Evolutionary conservation across 2,797 vertebrate species (phyloP), one percentile per base, ranked within the genome.

Genomic region (Cuniculus paca): DNA sequence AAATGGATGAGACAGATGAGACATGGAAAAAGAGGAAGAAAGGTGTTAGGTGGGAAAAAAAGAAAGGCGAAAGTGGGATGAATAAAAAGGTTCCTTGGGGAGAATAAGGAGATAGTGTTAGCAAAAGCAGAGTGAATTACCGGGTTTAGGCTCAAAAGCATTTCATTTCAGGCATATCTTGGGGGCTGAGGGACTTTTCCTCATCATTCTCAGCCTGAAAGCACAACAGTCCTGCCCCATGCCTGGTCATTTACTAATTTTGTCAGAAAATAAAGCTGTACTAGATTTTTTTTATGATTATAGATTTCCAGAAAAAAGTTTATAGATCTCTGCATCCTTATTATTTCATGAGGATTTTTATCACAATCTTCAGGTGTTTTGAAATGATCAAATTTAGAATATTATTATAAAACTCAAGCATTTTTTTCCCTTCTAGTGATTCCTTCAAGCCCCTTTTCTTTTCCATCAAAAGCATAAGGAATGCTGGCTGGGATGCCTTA

Each of bases 301-400:
- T 42, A 94, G 68, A 74, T 45, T 74, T 74, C 42, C 45, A 74
- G 22, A 28, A 45, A 48, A 77, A 14, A 60, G n/a, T 75, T 79
- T 74, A 20, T 45, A 92, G 45, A 54, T 11, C 72, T 80, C 60
- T 54, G 50, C 31, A 81, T 72, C 34, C 39, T 89, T 60, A 91
- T 88, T 81, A 77, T n/a, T 45, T 68, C 63, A 34, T 92, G 48
- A 88, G 28, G 22, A 91, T 86, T 96, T 92, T 95, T 85, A 90
- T 92, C 80, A 93, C 65, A 87, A 94, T 24, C 75, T 88, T 96
- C 19, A 17, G 24, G 79, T 83, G 90, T 92, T 97, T 94, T 84
- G 39, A 88, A 65, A 96, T 75, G 1, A 88, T 82, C 8, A 24
- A 7, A 86, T 79, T 88, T 94, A 86, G 52, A 22, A 94, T 90